Evolutionary conservation across 2,888 invertebrate genomes (phyloP), one percentile per base, ranked within the genome.

Genomic region (Eudasyphora cyanicolor): DNA sequence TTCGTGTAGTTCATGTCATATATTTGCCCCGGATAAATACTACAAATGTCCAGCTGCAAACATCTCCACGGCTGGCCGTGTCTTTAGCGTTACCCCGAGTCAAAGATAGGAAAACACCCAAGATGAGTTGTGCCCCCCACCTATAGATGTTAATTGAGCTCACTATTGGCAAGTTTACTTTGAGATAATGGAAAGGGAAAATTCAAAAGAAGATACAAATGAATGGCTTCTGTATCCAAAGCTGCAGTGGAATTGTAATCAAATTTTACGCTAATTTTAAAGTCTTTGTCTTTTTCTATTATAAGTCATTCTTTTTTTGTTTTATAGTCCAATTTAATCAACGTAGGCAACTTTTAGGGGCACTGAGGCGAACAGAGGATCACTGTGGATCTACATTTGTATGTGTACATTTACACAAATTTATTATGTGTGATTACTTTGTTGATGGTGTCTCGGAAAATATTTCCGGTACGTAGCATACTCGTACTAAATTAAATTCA

Each of bases 331-430:
- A 45, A 45, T 45, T 45, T n/a, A 45, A 45, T 45, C 45, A 45
- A 45, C n/a, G 35, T 54, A 24, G 32, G 76, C 73, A n/a, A n/a
- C 81, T 76, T 73, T 42, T 62, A 14, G 54, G 35, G 45, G 54
- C n/a, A n/a, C n/a, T n/a, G n/a, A n/a, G n/a, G n/a, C n/a, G n/a
- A n/a, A n/a, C n/a, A n/a, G n/a, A n/a, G 42, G 8, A 54, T 71
- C n/a, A 57, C 49, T 70, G 12, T 45, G 45, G 14, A 45, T 14
- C 12, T 45, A 45, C n/a, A 45, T n/a, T 1, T 1, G 45, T 45
- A 12, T 45, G 12, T 2, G n/a, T 45, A 5, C n/a, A 38, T 38
- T 69, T 29, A 32, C 29, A 35, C 12, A n/a, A 12, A 27, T 24
- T 38, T n/a, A n/a, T 29, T 12, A 21, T 5, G 12, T 51, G 29